Percentiles rank a stretch among this genome's conserved stretches.
Evolutionary conservation across 2,888 invertebrate genomes (phyloP).

Genomic region (Idaea biselata): DNA sequence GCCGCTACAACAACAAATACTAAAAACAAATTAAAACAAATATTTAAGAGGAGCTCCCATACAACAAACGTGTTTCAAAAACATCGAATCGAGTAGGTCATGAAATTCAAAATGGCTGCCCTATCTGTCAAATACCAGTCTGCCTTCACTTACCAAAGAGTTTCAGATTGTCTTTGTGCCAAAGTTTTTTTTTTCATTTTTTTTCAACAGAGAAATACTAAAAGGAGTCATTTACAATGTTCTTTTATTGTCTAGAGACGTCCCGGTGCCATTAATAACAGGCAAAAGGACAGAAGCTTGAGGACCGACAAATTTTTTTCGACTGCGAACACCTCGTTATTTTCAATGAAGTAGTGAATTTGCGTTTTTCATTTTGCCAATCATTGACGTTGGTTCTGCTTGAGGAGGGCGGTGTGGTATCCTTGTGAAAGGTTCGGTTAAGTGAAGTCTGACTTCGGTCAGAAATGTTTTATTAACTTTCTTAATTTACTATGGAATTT

Average conservation of each 20-base stretch:
- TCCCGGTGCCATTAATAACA: constrained; percentile 52
- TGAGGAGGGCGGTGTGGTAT: constrained; percentile 12
- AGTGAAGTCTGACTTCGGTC: constrained; percentile 8
- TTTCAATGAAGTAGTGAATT: constrained; percentile 50
- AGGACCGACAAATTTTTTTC: constrained; percentile 47
- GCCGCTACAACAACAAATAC: too few relatives aligned
- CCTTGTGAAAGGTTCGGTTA: constrained; percentile 20
- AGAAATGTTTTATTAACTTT: constrained; percentile 14
- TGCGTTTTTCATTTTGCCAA: constrained; percentile 40
- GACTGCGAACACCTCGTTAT: constrained; percentile 53
- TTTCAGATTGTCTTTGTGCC: too few relatives aligned
- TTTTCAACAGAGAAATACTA: constrained; percentile 37
- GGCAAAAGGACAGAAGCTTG: constrained; percentile 45
- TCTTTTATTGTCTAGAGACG: constrained; percentile 52
- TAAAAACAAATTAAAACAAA: too few relatives aligned
- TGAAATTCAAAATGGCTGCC: too few relatives aligned
- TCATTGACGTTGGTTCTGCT: constrained; percentile 18
- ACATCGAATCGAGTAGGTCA: too few relatives aligned
- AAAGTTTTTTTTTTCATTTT: too few relatives aligned
- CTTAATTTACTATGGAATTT: constrained; percentile 6
- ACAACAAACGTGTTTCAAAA: too few relatives aligned
- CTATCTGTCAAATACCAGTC: too few relatives aligned
- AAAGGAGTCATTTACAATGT: constrained; percentile 51
- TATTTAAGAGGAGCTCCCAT: too few relatives aligned
- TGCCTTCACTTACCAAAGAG: too few relatives aligned